These are phyloP conservation scores for Pholis gunnellus DNA, from an alignment of 2,113 vertebrate genomes.

Conservation along the genomic window DNA sequence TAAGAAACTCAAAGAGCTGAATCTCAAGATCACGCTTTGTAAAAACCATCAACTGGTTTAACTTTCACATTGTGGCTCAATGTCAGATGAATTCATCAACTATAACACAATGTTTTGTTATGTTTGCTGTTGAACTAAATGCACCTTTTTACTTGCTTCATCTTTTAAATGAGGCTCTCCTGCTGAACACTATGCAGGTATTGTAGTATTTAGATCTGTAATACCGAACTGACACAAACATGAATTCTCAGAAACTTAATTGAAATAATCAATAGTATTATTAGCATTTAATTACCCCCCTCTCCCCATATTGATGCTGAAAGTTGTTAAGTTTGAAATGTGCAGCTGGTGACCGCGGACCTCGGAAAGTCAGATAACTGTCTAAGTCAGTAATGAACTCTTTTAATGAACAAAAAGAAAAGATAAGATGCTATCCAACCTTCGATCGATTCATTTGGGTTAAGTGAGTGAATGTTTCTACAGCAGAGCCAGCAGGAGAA, in stretches of 20 bases:
- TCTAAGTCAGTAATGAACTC: neutral
- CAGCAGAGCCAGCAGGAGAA: constrained; percentile 4
- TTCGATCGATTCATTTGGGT: constrained; percentile 8
- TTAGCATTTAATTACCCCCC: too few relatives aligned
- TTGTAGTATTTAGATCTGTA: neutral
- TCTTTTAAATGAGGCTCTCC: neutral
- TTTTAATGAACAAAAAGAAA: constrained; percentile 17
- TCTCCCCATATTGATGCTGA: neutral
- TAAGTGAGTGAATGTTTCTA: constrained; percentile 8
- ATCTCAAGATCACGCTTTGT: neutral
- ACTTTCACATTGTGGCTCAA: neutral
- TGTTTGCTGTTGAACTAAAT: too few relatives aligned
- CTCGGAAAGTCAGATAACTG: neutral
- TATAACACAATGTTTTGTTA: neutral
- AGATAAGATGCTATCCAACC: constrained; percentile 3
- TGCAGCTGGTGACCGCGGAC: neutral
- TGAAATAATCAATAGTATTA: neutral
- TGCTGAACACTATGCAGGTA: neutral
- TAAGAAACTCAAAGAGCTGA: too few relatives aligned
- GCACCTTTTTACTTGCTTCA: neutral
- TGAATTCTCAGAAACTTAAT: neutral
- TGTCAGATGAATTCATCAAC: neutral
- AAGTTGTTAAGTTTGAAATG: neutral
- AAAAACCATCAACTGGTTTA: neutral
- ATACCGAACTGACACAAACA: neutral